Percentiles rank a stretch among this genome's conserved stretches.
phyloP scores from a whole-genome alignment of 2,888 invertebrate genomes.

The Merodon equestris region DNA sequence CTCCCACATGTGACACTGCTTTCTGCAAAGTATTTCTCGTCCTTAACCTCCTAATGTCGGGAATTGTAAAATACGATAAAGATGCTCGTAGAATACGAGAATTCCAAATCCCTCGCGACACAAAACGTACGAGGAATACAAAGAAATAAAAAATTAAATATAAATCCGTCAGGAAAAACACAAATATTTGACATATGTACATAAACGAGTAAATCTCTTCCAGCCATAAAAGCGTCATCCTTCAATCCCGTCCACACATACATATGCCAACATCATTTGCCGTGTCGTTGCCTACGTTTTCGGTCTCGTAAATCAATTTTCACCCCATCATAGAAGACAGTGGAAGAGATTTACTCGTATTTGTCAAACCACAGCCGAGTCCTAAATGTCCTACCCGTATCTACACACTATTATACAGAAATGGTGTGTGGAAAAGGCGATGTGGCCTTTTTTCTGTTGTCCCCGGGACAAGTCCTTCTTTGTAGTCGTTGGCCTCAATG shows the following conservation, averaged over 20 bases:
- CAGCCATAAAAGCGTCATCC: slow-evolving; percentile 45
- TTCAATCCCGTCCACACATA: slow-evolving; percentile 33
- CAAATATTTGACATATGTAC: slow-evolving; percentile 63
- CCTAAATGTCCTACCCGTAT: no score
- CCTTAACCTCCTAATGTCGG: background rate
- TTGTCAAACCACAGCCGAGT: no score
- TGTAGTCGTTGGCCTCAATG: slow-evolving; percentile 4
- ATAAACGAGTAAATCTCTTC: slow-evolving; percentile 48
- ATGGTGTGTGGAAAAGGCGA: slow-evolving; percentile 1
- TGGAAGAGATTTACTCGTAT: slow-evolving; percentile 13
- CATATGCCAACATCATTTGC: no score
- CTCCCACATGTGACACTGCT: no score
- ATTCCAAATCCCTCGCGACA: slow-evolving; percentile 4
- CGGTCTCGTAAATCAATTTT: slow-evolving; percentile 56
- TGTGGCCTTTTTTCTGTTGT: slow-evolving; percentile 11
- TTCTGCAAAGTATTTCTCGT: no score
- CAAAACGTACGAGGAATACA: background rate
- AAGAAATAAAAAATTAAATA: background rate
- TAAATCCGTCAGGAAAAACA: background rate
- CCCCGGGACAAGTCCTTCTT: no score
- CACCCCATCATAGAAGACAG: slow-evolving; percentile 5
- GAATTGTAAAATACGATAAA: background rate
- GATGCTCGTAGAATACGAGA: slow-evolving; percentile 1
- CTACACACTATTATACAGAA: no score
- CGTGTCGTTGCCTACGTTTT: no score